A percentile compares a stretch with the other conserved stretches of the same genome.
These are phyloP conservation scores for Atta colombica DNA, from an alignment of 1,140 invertebrate genomes.

Conservation along the genomic window DNA sequence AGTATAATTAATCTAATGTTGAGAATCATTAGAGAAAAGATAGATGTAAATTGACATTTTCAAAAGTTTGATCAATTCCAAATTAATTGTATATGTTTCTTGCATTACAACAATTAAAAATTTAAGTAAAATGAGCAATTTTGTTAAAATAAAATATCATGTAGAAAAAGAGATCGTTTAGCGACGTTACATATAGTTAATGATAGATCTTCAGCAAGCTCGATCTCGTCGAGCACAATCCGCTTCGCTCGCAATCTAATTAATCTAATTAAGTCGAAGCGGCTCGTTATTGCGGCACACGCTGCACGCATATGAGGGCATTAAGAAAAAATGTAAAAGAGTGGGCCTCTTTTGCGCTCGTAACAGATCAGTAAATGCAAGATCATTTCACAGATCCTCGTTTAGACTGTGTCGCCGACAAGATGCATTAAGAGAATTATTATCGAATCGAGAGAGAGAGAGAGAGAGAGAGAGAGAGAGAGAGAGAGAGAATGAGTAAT, in stretches of 20 bases:
- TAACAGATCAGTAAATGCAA: constrained; percentile 60
- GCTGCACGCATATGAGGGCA: constrained; percentile 71
- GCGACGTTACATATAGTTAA: constrained; percentile 44
- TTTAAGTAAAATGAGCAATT: constrained; percentile 10
- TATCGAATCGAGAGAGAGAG: constrained; percentile 42
- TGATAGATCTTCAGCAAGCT: constrained; percentile 59
- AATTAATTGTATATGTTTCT: neutral
- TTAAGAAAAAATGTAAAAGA: constrained; percentile 53
- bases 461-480: neutral
- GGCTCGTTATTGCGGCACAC: constrained; percentile 78
- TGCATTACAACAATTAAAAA: neutral
- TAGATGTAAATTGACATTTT: constrained; percentile 10
- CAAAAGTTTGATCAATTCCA: neutral
- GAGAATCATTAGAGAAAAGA: constrained; percentile 19
- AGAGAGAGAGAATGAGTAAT: neutral
- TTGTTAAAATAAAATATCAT: constrained; percentile 21
- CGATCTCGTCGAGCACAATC: constrained; percentile 54
- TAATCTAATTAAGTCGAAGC: constrained; percentile 83
- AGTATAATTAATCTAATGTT: constrained; percentile 39
- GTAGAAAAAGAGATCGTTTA: constrained; percentile 46
- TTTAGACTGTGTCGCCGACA: constrained; percentile 47
- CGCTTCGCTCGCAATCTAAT: constrained; percentile 79
- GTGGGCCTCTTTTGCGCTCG: constrained; percentile 2
- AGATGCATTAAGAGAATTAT: constrained; percentile 55
- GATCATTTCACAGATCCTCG: constrained; percentile 54